Evolutionary conservation across 2,888 invertebrate species (phyloP).

Genomic region (Drosophila hamatofila): DNA sequence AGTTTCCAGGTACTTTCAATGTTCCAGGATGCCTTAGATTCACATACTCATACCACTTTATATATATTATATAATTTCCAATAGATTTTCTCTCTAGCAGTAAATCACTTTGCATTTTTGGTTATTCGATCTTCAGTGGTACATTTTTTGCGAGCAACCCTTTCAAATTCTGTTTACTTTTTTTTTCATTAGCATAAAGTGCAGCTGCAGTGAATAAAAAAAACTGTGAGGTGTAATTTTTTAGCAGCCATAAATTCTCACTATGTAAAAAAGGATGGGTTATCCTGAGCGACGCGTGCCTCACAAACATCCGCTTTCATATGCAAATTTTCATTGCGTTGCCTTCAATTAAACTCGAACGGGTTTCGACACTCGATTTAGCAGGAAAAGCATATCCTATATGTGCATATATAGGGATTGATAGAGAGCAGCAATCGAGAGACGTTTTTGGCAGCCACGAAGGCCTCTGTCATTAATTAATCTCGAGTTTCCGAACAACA

Average conservation of each 20-base stretch:
- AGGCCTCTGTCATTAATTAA: conserved; percentile 58
- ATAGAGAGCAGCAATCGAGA: conserved; percentile 3
- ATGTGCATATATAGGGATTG: not conserved
- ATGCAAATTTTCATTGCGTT: conserved; percentile 51
- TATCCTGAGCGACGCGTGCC: conserved; percentile 53
- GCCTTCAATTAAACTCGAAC: conserved; percentile 44
- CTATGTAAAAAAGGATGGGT: conserved; percentile 45
- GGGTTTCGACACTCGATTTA: conserved; percentile 7
- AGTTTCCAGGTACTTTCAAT: too few species aligned
- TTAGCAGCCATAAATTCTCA: conserved; percentile 39
- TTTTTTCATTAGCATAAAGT: conserved; percentile 65
- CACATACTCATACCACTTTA: not conserved
- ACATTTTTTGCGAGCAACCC: conserved; percentile 47
- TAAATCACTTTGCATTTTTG: conserved; percentile 28
- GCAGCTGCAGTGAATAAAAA: conserved; percentile 57
- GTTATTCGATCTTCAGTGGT: conserved; percentile 38
- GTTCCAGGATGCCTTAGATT: not conserved
- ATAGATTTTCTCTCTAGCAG: conserved; percentile 13
- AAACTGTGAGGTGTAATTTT: conserved; percentile 59
- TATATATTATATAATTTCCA: not conserved
- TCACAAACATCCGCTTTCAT: conserved; percentile 47
- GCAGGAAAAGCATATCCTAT: not conserved
- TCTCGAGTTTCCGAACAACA: conserved; percentile 33
- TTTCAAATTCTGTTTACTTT: conserved; percentile 32
- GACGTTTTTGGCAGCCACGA: conserved; percentile 30